phyloP scores from a whole-genome alignment of 30 jellyfish, hydroid and myxozoan species.

The Sanderia malayensis region DNA sequence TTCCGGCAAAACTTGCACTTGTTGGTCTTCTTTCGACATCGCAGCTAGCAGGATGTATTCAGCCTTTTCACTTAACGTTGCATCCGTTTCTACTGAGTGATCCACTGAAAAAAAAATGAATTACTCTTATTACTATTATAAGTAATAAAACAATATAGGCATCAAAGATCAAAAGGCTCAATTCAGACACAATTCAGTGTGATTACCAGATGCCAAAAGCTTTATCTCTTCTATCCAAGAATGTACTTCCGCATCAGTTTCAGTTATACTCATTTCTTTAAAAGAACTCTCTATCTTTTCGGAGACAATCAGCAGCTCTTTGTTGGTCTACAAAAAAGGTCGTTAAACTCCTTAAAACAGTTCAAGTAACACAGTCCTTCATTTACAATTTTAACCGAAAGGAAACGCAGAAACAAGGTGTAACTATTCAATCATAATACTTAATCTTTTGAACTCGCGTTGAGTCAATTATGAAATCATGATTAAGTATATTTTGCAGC shows the following conservation, averaged over 20 bases:
- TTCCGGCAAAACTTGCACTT: not conserved
- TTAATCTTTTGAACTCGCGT: not conserved
- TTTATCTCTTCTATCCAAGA: not conserved
- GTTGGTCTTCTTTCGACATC: constrained; percentile 1
- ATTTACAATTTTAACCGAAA: not conserved
- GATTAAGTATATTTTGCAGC: too few relatives aligned
- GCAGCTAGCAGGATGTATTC: constrained; percentile 2
- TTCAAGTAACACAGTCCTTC: not conserved
- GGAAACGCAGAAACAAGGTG: not conserved
- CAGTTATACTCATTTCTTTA: not conserved
- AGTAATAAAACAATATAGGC: not conserved
- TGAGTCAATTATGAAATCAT: not conserved
- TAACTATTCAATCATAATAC: not conserved
- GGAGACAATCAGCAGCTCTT: constrained; percentile 2
- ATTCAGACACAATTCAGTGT: not conserved
- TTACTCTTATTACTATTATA: not conserved
- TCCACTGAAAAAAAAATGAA: not conserved
- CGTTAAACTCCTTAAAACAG: not conserved
- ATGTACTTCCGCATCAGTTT: not conserved
- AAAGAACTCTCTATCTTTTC: not conserved
- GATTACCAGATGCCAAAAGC: not conserved
- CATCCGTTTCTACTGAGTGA: not conserved
- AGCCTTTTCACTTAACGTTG: constrained; percentile 1
- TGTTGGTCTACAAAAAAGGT: not conserved
- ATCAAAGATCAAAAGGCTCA: not conserved